A percentile compares a stretch with the other conserved stretches of the same genome.
These are phyloP conservation scores for Uloborus diversus DNA, from an alignment of 1,140 invertebrate genomes.

Conservation along the genomic window DNA sequence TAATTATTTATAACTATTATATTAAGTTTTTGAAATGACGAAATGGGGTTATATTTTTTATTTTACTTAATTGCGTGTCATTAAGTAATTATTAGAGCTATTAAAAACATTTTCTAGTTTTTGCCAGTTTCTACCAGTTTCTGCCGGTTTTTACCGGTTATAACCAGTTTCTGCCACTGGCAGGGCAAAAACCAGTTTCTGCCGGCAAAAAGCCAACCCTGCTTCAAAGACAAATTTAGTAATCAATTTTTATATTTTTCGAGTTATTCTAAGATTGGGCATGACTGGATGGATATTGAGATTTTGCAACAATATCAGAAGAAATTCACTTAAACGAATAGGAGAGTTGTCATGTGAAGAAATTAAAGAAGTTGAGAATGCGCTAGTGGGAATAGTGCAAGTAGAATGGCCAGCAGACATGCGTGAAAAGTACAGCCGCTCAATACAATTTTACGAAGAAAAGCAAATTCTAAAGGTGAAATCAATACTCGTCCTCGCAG, in stretches of 20 bases:
- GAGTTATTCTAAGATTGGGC: not conserved
- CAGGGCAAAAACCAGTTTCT: too few relatives aligned
- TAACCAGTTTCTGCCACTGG: too few relatives aligned
- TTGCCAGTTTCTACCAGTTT: too few relatives aligned
- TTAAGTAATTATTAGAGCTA: too few relatives aligned
- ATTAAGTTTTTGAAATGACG: too few relatives aligned
- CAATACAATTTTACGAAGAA: not conserved
- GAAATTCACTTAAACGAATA: too few relatives aligned
- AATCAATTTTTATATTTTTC: constrained; percentile 10
- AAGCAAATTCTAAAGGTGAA: not conserved
- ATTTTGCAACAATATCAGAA: not conserved
- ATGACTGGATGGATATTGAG: not conserved
- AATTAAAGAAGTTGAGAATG: not conserved
- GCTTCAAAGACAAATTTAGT: not conserved
- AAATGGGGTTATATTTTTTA: too few relatives aligned
- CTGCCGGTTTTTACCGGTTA: too few relatives aligned
- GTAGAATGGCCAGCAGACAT: not conserved
- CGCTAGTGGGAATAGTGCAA: not conserved
- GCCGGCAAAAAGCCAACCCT: too few relatives aligned
- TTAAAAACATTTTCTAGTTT: too few relatives aligned
- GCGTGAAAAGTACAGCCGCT: not conserved
- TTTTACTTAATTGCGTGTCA: too few relatives aligned
- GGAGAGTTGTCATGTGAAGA: not conserved
- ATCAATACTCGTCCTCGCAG: not conserved
- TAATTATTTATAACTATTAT: too few relatives aligned